A percentile compares a stretch with the other conserved stretches of the same genome.
Evolutionary conservation across 1,140 invertebrate species (phyloP).

Genomic region (Aphelenchoides avenae): DNA sequence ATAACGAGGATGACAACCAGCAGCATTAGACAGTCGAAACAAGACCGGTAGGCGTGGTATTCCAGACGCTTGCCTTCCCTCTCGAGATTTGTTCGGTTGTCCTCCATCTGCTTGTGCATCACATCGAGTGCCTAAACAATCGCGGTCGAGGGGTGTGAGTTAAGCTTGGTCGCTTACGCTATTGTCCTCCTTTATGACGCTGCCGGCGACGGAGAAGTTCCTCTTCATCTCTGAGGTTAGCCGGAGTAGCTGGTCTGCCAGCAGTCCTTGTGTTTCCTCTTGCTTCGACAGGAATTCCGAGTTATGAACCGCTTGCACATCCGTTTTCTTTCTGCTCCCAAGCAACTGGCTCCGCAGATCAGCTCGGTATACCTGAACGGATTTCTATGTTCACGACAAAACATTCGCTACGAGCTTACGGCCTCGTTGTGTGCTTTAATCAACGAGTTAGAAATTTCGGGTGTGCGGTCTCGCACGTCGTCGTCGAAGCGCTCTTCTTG

Average conservation of each 20-base stretch:
- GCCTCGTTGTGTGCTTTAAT: slow-evolving; percentile 11
- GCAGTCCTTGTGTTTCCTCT: slow-evolving; percentile 36
- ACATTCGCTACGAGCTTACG: slow-evolving; percentile 3
- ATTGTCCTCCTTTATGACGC: slow-evolving; percentile 55
- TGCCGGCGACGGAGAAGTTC: slow-evolving; percentile 50
- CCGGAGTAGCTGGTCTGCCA: slow-evolving; percentile 45
- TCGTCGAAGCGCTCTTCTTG: too few relatives aligned
- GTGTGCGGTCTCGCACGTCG: too few relatives aligned
- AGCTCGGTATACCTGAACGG: slow-evolving; percentile 36
- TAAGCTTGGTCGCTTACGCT: slow-evolving; percentile 6
- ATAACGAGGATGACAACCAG: slow-evolving; percentile 48
- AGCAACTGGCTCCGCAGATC: slow-evolving; percentile 42
- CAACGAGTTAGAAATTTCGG: slow-evolving; percentile 25
- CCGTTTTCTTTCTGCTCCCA: too few relatives aligned
- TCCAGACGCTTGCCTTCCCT: slow-evolving; percentile 43
- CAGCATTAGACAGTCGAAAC: slow-evolving; percentile 53
- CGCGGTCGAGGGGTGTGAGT: too few relatives aligned
- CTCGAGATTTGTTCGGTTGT: slow-evolving; percentile 37
- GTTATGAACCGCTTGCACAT: too few relatives aligned
- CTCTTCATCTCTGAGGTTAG: slow-evolving; percentile 49
- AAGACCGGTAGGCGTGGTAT: slow-evolving; percentile 54
- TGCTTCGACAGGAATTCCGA: slow-evolving; percentile 24
- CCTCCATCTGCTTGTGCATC: slow-evolving; percentile 42
- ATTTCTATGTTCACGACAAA: not conserved
- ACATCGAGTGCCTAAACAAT: slow-evolving; percentile 29